These are phyloP conservation scores for Rhinoraja longicauda DNA, from an alignment of 2,797 vertebrate species.

Conservation along the genomic window DNA sequence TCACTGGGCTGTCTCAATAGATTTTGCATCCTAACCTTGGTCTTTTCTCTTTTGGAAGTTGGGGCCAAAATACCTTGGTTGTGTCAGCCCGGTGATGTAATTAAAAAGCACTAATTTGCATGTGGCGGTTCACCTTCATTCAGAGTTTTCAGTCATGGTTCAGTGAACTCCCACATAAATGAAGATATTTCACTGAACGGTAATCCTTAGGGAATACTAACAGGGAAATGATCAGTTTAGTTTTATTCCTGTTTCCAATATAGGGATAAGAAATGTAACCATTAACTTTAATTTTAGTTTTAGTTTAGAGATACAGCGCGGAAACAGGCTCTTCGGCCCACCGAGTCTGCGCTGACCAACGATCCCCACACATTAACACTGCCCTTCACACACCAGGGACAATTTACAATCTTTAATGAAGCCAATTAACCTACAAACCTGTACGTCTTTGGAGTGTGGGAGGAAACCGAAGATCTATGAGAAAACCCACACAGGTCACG, in stretches of 20 bases:
- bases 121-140: neutral
- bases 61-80: neutral
- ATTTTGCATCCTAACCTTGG: neutral
- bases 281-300: too few relatives aligned
- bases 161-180: neutral
- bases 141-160: neutral
- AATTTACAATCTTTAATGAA: too few relatives aligned
- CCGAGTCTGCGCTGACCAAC: too few relatives aligned
- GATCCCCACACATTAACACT: too few relatives aligned
- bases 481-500: too few relatives aligned
- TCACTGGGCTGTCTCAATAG: neutral
- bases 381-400: too few relatives aligned
- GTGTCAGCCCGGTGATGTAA: neutral
- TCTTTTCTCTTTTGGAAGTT: neutral
- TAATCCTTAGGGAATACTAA: neutral
- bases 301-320: too few relatives aligned
- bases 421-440: too few relatives aligned
- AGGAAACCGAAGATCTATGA: too few relatives aligned
- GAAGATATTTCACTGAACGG: neutral
- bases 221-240: neutral
- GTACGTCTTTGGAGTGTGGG: too few relatives aligned
- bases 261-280: too few relatives aligned
- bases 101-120: neutral
- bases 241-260: neutral
- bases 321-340: too few relatives aligned